Percentiles rank a stretch among this genome's conserved stretches.
These are phyloP conservation scores for Hypena proboscidalis DNA, from an alignment of 2,888 invertebrate species.

Conservation along the genomic window DNA sequence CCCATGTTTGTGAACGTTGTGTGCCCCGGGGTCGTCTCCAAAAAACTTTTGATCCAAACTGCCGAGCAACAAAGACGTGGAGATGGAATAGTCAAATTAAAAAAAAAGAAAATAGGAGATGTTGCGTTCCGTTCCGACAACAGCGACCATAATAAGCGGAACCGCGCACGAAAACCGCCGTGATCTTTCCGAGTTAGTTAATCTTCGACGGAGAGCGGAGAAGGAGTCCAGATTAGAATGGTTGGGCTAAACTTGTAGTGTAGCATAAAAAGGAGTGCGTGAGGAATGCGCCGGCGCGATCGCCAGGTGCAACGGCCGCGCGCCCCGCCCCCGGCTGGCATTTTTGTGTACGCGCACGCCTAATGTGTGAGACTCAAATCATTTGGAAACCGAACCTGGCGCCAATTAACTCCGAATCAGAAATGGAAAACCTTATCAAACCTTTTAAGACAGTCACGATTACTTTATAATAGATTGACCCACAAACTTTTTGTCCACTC, in stretches of 20 bases:
- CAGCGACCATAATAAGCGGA: conserved; percentile 51
- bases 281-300: conserved; percentile 78
- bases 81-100: conserved; percentile 68
- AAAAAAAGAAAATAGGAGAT: conserved; percentile 68
- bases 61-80: conserved; percentile 62
- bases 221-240: conserved; percentile 58
- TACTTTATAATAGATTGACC: conserved; percentile 27
- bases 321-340: conserved; percentile 73
- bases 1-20: conserved; percentile 47
- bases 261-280: conserved; percentile 83
- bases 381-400: conserved; percentile 58
- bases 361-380: conserved; percentile 66
- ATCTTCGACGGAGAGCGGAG: conserved; percentile 47
- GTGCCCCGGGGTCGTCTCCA: conserved; percentile 42
- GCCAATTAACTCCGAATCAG: conserved; percentile 46
- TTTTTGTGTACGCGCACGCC: conserved; percentile 74
- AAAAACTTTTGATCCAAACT: conserved; percentile 62
- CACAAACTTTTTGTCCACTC: conserved; percentile 28
- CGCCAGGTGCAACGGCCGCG: conserved; percentile 82
- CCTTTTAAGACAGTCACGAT: conserved; percentile 30
- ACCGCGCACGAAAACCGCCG: conserved; percentile 46
- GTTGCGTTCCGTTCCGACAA: conserved; percentile 64
- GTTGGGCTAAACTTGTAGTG: conserved; percentile 70
- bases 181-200: conserved; percentile 54
- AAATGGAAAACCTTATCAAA: conserved; percentile 29